A percentile compares a stretch with the other conserved stretches of the same genome.
phyloP scores from a whole-genome alignment of 2,888 invertebrate species.

The Penaeus monodon region DNA sequence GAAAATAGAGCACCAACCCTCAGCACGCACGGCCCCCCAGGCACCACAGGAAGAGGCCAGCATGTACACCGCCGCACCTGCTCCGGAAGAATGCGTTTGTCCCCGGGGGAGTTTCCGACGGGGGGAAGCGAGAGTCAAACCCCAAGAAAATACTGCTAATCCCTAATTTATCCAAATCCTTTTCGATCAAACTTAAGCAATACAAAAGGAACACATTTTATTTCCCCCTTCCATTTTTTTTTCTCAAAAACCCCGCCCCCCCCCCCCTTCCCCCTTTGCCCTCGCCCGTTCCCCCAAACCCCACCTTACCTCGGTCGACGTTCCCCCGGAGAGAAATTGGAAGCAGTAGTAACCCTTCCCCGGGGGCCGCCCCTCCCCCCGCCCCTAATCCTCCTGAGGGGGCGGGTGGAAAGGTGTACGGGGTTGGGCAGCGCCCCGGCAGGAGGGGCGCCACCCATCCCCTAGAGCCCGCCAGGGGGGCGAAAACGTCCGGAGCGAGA shows the following conservation, averaged over 20 bases:
- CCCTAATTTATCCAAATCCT: not conserved
- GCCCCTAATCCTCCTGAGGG: not conserved
- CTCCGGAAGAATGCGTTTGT: no score
- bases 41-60: no score
- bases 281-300: not conserved
- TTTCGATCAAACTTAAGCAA: not conserved
- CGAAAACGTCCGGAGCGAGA: conserved; percentile 73
- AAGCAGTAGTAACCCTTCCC: not conserved
- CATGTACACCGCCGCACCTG: no score
- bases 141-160: no score
- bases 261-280: not conserved
- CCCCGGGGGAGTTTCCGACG: no score
- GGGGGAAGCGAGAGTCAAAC: no score
- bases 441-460: not conserved
- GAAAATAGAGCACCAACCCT: no score
- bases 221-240: not conserved
- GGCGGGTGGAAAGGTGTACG: not conserved
- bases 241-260: not conserved
- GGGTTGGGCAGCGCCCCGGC: not conserved
- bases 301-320: not conserved
- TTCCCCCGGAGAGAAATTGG: no score
- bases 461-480: conserved; percentile 8
- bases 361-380: not conserved
- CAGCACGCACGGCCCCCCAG: no score
- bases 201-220: no score